A percentile compares a stretch with the other conserved stretches of the same genome.
Conservation (phyloP, 2,113 vertebrate genomes). For the Podocnemis expansa region DNA sequence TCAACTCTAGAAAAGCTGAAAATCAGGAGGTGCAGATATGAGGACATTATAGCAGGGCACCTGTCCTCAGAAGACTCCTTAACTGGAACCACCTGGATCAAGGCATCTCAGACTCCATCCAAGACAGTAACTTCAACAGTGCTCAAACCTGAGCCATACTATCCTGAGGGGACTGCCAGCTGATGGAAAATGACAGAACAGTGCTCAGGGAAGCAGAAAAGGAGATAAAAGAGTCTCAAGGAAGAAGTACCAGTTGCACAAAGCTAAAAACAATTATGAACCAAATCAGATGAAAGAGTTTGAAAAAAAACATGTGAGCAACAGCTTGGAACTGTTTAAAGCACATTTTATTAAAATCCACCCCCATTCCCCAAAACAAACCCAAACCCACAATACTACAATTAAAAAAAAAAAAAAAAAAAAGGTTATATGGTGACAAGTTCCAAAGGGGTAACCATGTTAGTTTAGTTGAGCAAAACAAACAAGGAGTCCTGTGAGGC, state of each 20-base stretch:
- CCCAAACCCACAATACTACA: not conserved
- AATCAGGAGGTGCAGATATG: not conserved
- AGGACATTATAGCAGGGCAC: not conserved
- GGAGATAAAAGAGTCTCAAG: not conserved
- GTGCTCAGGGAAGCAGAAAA: not conserved
- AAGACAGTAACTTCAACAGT: not conserved
- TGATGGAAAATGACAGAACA: not conserved
- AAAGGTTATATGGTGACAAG: too few species aligned
- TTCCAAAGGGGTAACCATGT: too few species aligned
- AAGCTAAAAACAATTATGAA: not conserved
- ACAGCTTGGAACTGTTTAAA: not conserved
- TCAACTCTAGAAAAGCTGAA: not conserved
- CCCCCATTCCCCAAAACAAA: too few species aligned
- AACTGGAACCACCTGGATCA: not conserved
- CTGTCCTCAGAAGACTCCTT: not conserved
- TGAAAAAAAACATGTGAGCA: not conserved
- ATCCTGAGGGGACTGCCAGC: not conserved
- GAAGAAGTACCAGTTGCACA: not conserved
- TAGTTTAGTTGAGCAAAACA: too few species aligned
- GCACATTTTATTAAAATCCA: not conserved
- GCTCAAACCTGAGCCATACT: not conserved
- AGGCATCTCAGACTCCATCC: not conserved
- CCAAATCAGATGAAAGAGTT: not conserved
- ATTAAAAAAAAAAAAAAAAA: not conserved
- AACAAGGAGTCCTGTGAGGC: too few species aligned